phyloP scores from a whole-genome alignment of 1,140 invertebrate genomes.

The Nasonia giraulti region DNA sequence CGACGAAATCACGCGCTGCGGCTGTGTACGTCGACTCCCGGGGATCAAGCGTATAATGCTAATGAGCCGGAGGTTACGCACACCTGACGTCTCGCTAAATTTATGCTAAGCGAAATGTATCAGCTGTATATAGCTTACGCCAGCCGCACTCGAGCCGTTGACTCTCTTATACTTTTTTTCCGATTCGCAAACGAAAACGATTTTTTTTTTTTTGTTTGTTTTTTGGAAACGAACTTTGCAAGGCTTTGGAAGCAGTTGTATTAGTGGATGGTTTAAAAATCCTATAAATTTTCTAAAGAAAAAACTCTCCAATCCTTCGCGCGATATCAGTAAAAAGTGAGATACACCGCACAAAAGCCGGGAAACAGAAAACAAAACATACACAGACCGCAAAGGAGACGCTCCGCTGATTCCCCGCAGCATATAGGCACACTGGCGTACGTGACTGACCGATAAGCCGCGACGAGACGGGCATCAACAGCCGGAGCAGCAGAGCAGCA shows the following conservation, averaged over 20 bases:
- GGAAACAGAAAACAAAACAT: not conserved
- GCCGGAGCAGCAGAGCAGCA: not conserved
- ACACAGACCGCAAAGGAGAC: not conserved
- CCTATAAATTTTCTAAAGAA: no score
- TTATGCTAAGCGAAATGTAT: slow-evolving; percentile 73
- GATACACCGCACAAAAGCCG: no score
- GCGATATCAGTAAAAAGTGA: no score
- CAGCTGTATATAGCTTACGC: slow-evolving; percentile 61
- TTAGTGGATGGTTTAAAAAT: no score
- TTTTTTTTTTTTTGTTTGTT: not conserved
- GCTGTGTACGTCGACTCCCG: slow-evolving; percentile 50
- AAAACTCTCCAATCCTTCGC: no score
- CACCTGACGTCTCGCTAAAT: slow-evolving; percentile 71
- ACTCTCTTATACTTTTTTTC: not conserved
- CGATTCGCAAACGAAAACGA: not conserved
- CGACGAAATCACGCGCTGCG: not conserved
- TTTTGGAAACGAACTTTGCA: no score
- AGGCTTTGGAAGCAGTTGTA: no score
- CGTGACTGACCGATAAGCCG: slow-evolving; percentile 39
- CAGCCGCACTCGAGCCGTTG: slow-evolving; percentile 27
- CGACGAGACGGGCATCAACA: not conserved
- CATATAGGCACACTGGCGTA: not conserved
- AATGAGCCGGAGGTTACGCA: slow-evolving; percentile 66
- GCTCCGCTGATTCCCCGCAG: not conserved
- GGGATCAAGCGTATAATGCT: slow-evolving; percentile 69